Percentiles rank a stretch among this genome's conserved stretches.
Evolutionary conservation across 2,113 vertebrate genomes (phyloP).

Genomic region (Alligator mississippiensis): DNA sequence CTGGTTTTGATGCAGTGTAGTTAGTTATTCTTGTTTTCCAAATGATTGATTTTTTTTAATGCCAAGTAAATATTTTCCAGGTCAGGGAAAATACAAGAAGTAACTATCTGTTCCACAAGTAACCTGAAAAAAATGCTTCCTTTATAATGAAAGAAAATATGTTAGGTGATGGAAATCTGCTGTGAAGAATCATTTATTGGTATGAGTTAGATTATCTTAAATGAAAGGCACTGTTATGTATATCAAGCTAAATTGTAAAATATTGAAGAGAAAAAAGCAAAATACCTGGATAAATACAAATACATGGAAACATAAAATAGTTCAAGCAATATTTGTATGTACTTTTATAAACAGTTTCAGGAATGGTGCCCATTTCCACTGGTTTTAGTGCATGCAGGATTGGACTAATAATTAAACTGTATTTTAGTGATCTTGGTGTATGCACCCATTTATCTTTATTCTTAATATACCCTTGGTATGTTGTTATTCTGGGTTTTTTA

Average conservation of each 20-base stretch:
- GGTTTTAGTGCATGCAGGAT: not conserved
- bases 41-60: not conserved
- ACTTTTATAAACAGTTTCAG: not conserved
- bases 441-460: not conserved
- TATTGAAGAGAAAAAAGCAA: not conserved
- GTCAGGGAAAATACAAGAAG: not conserved
- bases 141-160: not conserved
- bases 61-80: not conserved
- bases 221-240: not conserved
- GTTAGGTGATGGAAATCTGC: not conserved
- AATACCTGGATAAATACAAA: not conserved
- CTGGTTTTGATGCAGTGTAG: not conserved
- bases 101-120: not conserved
- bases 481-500: constrained; percentile 13
- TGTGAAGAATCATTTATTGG: not conserved
- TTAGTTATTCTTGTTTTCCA: not conserved
- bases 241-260: not conserved
- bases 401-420: not conserved
- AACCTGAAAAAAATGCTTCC: not conserved
- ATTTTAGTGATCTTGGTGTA: not conserved
- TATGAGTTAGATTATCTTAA: not conserved
- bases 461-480: not conserved
- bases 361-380: not conserved
- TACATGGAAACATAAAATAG: not conserved
- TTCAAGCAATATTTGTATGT: not conserved